Evolutionary conservation across 2,888 invertebrate species (phyloP), one percentile per base, ranked within the genome.

Genomic region (Acrobasis suavella): DNA sequence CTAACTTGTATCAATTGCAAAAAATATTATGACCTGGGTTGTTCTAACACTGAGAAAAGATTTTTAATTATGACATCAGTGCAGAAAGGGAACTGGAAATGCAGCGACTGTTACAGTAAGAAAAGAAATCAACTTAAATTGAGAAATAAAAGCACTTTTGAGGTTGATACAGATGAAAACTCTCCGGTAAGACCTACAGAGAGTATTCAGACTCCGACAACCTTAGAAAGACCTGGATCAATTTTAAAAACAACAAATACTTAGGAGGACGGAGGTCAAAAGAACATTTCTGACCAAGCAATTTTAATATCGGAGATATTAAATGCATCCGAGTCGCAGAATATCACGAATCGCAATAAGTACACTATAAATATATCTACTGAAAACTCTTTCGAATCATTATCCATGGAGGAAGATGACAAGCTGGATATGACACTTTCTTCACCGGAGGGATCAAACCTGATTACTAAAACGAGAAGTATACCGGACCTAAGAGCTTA

Each of bases 1-100:
- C 56, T 56, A 10, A 42, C 56, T 1, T 56, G 56, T 56, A 16
- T 56, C 7, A 7, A 37, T 6, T 56, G 56, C 56, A 56, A 56
- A 56, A 39, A 56, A 37, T 17, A 9, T 9, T 56, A 56, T 56
- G 56, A 56, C 32, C 42, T 39, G 7, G 14, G 56, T 16, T 56
- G 56, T 42, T 38, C 56, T 14, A 56, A 39, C 32, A 16, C 42
- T 9, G 56, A 56, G 38, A 56, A 39, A 16, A 56, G 56, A 16
- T 56, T 17, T n/a, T 56, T 38, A 12, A 56, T 56, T 39, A 56
- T 56, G 56, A 39, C 42, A 56, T 16, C 56, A 2, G 16, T 15
- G 15, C 56, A 56, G 38, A 39, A 56, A 42, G 16, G 9, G 10
- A 56, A 56, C 12, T 56, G 39, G 39, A 56, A 56, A 39, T 56